Percentiles rank a stretch among this genome's conserved stretches.
Evolutionary conservation across 2,888 invertebrate species (phyloP).

Genomic region (Andrena praecox): DNA sequence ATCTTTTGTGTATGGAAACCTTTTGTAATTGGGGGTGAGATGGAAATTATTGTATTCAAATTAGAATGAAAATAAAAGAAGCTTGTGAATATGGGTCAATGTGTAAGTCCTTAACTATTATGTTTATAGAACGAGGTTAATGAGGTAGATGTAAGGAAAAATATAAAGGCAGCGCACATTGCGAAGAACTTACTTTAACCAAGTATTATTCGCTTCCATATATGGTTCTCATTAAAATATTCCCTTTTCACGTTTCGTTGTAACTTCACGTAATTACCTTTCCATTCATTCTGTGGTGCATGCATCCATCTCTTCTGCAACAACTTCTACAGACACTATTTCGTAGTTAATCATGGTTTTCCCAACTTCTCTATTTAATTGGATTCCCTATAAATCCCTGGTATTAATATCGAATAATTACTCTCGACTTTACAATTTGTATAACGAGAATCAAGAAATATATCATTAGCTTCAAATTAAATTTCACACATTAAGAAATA

Average conservation of each 20-base stretch:
- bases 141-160: not conserved
- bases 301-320: not conserved
- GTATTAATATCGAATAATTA: not conserved
- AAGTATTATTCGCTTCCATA: not conserved
- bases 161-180: not conserved
- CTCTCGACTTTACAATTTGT: too few species aligned
- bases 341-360: not conserved
- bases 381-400: not conserved
- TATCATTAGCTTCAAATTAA: too few species aligned
- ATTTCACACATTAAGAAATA: not conserved
- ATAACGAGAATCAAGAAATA: too few species aligned
- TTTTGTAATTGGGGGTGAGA: too few species aligned
- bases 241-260: not conserved
- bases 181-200: not conserved
- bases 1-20: too few species aligned
- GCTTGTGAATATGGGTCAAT: too few species aligned
- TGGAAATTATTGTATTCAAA: too few species aligned
- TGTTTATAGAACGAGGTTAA: not conserved
- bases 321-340: not conserved
- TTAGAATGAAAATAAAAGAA: too few species aligned
- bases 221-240: slow-evolving; percentile 1
- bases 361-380: not conserved
- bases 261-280: not conserved
- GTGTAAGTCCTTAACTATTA: too few species aligned
- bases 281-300: not conserved